phyloP scores from a whole-genome alignment of 2,113 vertebrate genomes.

The Nibea coibor region DNA sequence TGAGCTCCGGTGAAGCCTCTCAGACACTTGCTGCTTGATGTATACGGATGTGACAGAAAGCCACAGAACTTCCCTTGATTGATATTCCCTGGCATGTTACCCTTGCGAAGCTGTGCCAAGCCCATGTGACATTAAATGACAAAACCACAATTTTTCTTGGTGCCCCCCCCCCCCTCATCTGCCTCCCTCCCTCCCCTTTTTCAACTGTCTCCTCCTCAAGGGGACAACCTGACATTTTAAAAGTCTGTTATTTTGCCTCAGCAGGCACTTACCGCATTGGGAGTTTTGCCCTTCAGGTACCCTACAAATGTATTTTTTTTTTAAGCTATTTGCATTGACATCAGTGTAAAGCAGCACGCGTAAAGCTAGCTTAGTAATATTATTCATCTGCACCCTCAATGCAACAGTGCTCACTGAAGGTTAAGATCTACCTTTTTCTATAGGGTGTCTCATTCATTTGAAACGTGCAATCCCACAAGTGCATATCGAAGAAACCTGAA shows the following conservation, averaged over 20 bases:
- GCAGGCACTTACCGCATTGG: constrained; percentile 60
- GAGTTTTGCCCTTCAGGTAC: constrained; percentile 68
- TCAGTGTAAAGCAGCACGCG: constrained; percentile 17
- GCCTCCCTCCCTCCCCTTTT: not conserved
- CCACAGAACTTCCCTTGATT: constrained; percentile 66
- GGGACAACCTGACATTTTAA: constrained; percentile 75
- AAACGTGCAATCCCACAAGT: constrained; percentile 25
- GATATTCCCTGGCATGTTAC: constrained; percentile 75
- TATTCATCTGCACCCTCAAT: constrained; percentile 22
- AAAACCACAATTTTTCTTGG: constrained; percentile 58
- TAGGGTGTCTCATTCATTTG: constrained; percentile 31
- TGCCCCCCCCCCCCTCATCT: not conserved
- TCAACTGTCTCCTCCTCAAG: constrained; percentile 69
- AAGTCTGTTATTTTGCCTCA: constrained; percentile 77
- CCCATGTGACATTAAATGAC: constrained; percentile 72
- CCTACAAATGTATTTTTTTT: constrained; percentile 30
- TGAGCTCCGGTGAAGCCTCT: constrained; percentile 44
- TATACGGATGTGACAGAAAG: constrained; percentile 70
- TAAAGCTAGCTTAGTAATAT: constrained; percentile 5
- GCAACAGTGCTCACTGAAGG: constrained; percentile 6
- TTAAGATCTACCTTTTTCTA: constrained; percentile 17
- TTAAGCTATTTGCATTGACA: constrained; percentile 47
- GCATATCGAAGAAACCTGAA: constrained; percentile 7
- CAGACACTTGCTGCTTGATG: constrained; percentile 57
- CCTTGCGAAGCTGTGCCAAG: constrained; percentile 69